phyloP scores from a whole-genome alignment of 2,888 invertebrate genomes.

The Cotesia congregata region DNA sequence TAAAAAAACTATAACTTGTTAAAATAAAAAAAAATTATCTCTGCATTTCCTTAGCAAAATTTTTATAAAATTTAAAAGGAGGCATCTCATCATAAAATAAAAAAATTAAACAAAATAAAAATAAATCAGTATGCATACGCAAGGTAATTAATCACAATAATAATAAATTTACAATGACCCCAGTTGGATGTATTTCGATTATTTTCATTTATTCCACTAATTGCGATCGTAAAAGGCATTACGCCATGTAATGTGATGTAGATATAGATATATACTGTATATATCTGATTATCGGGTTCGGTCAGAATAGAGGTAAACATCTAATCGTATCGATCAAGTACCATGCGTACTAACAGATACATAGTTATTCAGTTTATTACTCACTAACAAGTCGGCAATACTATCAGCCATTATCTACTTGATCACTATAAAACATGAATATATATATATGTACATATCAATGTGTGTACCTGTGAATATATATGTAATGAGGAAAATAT shows the following conservation, averaged over 20 bases:
- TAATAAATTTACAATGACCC: no score
- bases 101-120: no score
- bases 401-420: conserved; percentile 5
- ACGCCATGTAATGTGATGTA: conserved; percentile 26
- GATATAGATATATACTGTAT: conserved; percentile 16
- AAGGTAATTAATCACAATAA: no score
- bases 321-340: conserved; percentile 36
- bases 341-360: conserved; percentile 8
- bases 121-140: no score
- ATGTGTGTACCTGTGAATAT: not conserved
- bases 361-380: conserved; percentile 27
- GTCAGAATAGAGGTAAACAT: conserved; percentile 29
- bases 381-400: conserved; percentile 41
- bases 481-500: not conserved
- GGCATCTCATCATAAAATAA: no score
- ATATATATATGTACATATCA: conserved; percentile 6
- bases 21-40: no score
- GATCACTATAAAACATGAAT: not conserved
- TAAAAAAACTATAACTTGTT: no score
- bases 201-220: not conserved
- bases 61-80: no score
- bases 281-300: conserved; percentile 41
- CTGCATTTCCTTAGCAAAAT: no score
- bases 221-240: conserved; percentile 29
- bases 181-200: not conserved